These are phyloP conservation scores for Phaethornis superciliosus DNA, from an alignment of 2,113 vertebrate genomes.

Conservation along the genomic window DNA sequence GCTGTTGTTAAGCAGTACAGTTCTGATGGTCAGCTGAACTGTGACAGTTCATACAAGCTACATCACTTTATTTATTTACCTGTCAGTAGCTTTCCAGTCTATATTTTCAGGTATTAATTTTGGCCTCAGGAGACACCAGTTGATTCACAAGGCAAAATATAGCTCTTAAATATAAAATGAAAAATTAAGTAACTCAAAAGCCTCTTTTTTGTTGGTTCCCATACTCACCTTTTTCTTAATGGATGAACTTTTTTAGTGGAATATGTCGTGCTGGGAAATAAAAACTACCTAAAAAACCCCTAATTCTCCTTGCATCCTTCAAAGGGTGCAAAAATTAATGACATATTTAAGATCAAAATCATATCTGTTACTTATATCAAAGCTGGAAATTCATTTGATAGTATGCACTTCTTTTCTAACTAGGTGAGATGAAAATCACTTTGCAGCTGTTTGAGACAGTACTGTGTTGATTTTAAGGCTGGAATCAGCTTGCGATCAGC, in stretches of 20 bases:
- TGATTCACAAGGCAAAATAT: background rate
- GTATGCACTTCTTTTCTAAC: background rate
- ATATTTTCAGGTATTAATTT: background rate
- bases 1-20: background rate
- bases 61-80: accelerated
- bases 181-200: background rate
- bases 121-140: accelerated
- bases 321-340: background rate
- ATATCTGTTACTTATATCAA: background rate
- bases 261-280: background rate
- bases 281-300: background rate
- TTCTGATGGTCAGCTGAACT: background rate
- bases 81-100: background rate
- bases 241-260: background rate
- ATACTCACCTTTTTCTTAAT: background rate
- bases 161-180: background rate
- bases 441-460: background rate
- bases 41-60: background rate
- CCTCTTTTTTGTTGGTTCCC: background rate
- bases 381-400: background rate
- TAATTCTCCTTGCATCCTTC: background rate
- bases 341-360: background rate
- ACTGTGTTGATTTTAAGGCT: background rate
- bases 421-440: background rate
- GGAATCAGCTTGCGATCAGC: background rate